phyloP scores from a whole-genome alignment of 2,888 invertebrate genomes.

The Marasmarcha lunaedactyla region DNA sequence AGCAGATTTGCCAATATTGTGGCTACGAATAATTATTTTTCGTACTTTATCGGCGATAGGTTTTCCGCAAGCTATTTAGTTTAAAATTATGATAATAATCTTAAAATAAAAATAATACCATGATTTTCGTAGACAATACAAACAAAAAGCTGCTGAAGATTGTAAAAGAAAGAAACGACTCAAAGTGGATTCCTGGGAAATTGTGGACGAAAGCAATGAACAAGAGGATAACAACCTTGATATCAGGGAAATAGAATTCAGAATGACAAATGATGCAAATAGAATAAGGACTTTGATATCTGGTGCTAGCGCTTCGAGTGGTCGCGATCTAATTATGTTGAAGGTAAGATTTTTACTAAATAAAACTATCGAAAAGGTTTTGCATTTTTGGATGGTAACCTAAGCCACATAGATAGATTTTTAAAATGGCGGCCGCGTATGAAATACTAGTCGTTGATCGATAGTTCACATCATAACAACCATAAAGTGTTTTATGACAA shows the following conservation, averaged over 20 bases:
- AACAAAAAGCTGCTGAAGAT: constrained; percentile 72
- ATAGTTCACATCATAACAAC: no score
- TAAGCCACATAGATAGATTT: no score
- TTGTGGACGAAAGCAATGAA: constrained; percentile 72
- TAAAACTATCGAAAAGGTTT: background rate
- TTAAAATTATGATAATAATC: no score
- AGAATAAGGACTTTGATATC: constrained; percentile 73
- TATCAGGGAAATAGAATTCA: constrained; percentile 89
- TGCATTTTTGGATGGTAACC: background rate
- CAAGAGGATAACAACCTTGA: constrained; percentile 71
- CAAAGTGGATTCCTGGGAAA: constrained; percentile 77
- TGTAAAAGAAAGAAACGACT: constrained; percentile 80
- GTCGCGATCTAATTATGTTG: constrained; percentile 44
- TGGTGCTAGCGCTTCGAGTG: constrained; percentile 45
- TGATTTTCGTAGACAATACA: constrained; percentile 71
- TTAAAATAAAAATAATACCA: no score
- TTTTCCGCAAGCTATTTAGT: no score
- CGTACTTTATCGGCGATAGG: no score
- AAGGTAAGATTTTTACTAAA: constrained; percentile 26
- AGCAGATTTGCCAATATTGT: no score
- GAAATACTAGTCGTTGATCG: no score
- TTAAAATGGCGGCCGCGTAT: no score
- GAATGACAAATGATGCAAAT: constrained; percentile 80
- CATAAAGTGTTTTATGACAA: no score
- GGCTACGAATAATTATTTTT: no score